Evolutionary conservation across 2,113 vertebrate species (phyloP).

Genomic region (Festucalex cinctus): DNA sequence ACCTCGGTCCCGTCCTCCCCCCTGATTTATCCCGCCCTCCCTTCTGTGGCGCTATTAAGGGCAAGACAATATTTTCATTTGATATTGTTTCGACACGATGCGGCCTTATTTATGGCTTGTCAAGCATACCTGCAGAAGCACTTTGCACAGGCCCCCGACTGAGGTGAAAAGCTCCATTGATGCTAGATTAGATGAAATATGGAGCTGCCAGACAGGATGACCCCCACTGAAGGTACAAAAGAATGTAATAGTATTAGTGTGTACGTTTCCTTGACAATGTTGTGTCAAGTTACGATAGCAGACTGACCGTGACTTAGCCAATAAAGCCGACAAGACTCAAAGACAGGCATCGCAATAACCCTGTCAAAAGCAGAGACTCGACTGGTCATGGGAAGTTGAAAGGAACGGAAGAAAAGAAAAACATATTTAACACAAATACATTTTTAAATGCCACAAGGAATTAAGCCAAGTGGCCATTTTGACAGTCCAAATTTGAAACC

Average conservation of each 20-base stretch:
- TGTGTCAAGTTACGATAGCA: neutral
- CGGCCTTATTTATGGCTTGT: conserved; percentile 54
- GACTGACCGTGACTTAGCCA: conserved; percentile 11
- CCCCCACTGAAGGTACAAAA: conserved; percentile 18
- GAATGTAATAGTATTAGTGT: neutral
- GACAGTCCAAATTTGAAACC: neutral
- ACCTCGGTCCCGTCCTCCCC: conserved; percentile 12
- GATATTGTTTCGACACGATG: conserved; percentile 64
- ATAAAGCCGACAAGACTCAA: neutral
- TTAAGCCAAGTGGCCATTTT: neutral
- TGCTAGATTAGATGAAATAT: conserved; percentile 45
- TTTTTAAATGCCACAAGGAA: neutral
- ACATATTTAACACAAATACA: neutral
- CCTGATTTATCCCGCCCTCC: conserved; percentile 52
- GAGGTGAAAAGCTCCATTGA: conserved; percentile 58
- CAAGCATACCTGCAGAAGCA: conserved; percentile 30
- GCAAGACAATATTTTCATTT: conserved; percentile 64
- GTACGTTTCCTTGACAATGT: neutral
- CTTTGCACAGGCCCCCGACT: conserved; percentile 33
- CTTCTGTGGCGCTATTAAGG: conserved; percentile 47
- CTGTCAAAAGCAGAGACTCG: conserved; percentile 52
- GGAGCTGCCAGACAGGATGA: conserved; percentile 30
- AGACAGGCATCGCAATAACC: conserved; percentile 25
- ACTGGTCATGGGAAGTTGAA: conserved; percentile 1
- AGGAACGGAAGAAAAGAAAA: neutral